A percentile compares a stretch with the other conserved stretches of the same genome.
Evolutionary conservation across 2,797 vertebrate genomes (phyloP).

Genomic region (Ptychadena robeensis): DNA sequence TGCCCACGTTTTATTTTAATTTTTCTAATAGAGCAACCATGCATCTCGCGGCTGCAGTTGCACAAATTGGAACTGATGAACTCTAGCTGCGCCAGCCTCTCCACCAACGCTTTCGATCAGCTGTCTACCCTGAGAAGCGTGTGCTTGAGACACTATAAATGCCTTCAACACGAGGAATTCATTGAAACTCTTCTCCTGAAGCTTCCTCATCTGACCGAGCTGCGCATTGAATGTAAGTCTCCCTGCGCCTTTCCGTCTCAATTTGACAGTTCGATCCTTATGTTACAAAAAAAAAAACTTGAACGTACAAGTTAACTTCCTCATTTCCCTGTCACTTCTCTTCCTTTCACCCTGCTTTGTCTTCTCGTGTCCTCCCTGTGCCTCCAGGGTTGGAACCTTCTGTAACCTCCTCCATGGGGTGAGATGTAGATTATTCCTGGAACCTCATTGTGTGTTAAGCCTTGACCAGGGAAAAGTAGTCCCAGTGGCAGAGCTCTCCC

Average conservation of each 20-base stretch:
- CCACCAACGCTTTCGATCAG: constrained; percentile 60
- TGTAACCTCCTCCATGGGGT: constrained; percentile 56
- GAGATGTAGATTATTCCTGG: constrained; percentile 55
- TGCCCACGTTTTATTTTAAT: neutral
- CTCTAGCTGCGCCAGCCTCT: constrained; percentile 64
- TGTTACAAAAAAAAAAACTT: neutral
- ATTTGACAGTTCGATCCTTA: neutral
- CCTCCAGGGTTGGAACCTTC: constrained; percentile 60
- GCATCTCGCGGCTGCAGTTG: constrained; percentile 53
- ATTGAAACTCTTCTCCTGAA: constrained; percentile 60
- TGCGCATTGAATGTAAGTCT: constrained; percentile 63
- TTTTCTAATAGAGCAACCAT: constrained; percentile 8
- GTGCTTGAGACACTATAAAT: constrained; percentile 60
- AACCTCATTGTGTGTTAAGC: constrained; percentile 53
- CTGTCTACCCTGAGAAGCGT: constrained; percentile 62
- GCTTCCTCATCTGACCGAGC: constrained; percentile 63
- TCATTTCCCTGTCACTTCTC: constrained; percentile 44
- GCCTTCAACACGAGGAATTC: constrained; percentile 17
- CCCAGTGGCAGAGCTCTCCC: constrained; percentile 54
- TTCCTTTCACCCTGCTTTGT: constrained; percentile 51
- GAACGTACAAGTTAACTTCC: constrained; percentile 13
- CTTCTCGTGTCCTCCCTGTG: constrained; percentile 60
- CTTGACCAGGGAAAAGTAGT: constrained; percentile 53
- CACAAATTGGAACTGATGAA: constrained; percentile 66
- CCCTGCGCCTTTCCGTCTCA: neutral